Evolutionary conservation across 2,797 vertebrate genomes (phyloP), one percentile per base, ranked within the genome.

Genomic region (Corythornis leucogaster): DNA sequence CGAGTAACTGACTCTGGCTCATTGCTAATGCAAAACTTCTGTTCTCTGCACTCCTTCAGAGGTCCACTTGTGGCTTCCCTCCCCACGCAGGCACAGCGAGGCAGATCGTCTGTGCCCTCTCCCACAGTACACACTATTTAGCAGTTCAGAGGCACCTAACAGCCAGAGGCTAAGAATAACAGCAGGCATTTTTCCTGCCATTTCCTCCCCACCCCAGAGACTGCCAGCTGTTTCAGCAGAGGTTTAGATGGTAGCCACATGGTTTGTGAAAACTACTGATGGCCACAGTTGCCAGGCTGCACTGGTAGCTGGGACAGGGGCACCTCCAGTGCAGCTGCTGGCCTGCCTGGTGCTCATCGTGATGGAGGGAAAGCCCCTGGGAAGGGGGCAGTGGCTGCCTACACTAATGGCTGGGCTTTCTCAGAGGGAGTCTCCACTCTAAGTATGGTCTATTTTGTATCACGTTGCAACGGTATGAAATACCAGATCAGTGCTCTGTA

Each of bases 1-100:
- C 0, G 0, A 90, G 69, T 87, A 90, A 94, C 75, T 78, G 55
- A 66, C 69, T 94, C 80, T 84, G 48, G 59, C 64, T 91, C 55
- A 77, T 85, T 6, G 3, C 24, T 89, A 92, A 91, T 58, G 46
- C 54, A 87, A 96, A 93, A 93, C 86, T 87, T 89, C 71, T 87
- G 89, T 75, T 77, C 78, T 54, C 82, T 3, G 4, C 16, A 45
- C 50, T 89, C 50, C 63, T 80, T 51, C 54, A 50, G 42, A 45
- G 63, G 42, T 74, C 19, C 2, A 8, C 51, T 74, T 2, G 0
- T 54, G 50, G 74, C 54, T 71, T 58, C 22, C 50, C 68, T 81
- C 30, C 42, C 40, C 50, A 46, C 0, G 0, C n/a, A 48, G 66
- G 19, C 19, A 0, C 8, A 14, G 45, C 30, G 38, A 88, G 50